Base-by-base conservation (phyloP, 2,888 invertebrate species). In the Trichacis sp. region DNA sequence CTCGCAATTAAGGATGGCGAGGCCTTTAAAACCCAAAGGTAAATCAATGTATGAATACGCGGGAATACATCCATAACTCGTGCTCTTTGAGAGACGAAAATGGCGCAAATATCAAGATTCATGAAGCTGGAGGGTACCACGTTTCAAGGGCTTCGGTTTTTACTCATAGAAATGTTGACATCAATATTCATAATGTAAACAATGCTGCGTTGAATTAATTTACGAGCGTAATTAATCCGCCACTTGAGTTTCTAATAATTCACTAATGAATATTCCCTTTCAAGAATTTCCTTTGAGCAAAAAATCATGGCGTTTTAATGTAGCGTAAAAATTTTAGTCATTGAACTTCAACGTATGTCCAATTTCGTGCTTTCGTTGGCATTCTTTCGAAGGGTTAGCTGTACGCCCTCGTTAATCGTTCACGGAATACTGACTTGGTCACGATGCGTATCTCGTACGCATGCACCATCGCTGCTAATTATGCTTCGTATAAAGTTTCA, bases 351-450 rank as follows among this genome's bases (percentile, higher is more conserved):
- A 42, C 15, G 42, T 42, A 8, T 3, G 6, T 42, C 9, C 14
- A 17, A 61, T 51, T 64, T 17, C 42, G 33, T 9, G 2, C 33
- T 33, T 33, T 33, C n/a, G 2, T 33, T 61, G 36, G 46, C 40
- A 65, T 66, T 70, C 69, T 72, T 65, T 62, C 63, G 19, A 38
- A 68, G 69, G 69, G 70, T 66, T 62, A 73, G 74, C 71, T 74
- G 72, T 68, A 63, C 68, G 75, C 69, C 70, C 75, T 71, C 73
- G 77, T 78, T 78, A 76, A 79, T 78, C 75, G 76, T 75, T 77
- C 75, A 72, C 69, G 69, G 69, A 43, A 58, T 56, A 63, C 69
- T 74, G 73, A 69, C 71, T 74, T 66, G 71, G 69, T 64, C 68
- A 47, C 67, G 78, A 78, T 78, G 62, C 64, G 67, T 77, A 77